These are phyloP conservation scores for Metaphire vulgaris DNA, from an alignment of 1,140 invertebrate species.

Conservation along the genomic window DNA sequence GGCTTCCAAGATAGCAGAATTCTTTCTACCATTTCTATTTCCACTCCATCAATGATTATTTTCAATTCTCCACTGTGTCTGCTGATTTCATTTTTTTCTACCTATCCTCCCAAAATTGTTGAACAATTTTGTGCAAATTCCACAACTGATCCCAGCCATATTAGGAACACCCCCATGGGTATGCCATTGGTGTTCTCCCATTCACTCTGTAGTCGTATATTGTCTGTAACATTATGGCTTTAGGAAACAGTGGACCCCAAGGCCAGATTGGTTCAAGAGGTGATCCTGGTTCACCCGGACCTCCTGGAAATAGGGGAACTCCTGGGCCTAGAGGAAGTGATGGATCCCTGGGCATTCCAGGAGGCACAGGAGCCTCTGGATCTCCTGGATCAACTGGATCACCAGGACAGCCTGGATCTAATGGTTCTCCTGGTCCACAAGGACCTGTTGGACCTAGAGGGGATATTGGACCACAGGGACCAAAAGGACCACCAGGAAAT, in stretches of 20 bases:
- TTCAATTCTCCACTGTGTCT: too few species aligned
- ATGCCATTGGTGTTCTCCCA: too few species aligned
- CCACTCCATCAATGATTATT: too few species aligned
- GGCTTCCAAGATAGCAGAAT: too few species aligned
- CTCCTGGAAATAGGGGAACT: not conserved
- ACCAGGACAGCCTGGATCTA: constrained; percentile 1
- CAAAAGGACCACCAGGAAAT: constrained; percentile 18
- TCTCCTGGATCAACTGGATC: not conserved
- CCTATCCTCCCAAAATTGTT: too few species aligned
- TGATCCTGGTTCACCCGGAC: not conserved
- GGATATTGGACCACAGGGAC: constrained; percentile 5
- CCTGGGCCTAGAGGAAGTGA: not conserved
- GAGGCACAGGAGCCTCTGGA: not conserved
- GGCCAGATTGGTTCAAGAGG: not conserved
- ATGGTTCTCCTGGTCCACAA: constrained; percentile 4
- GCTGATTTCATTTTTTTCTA: too few species aligned
- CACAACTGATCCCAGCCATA: too few species aligned
- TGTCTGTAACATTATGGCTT: too few species aligned
- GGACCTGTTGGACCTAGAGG: constrained; percentile 15
- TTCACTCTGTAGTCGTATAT: too few species aligned
- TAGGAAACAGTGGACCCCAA: not conserved
- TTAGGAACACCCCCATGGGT: too few species aligned
- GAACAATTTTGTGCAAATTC: too few species aligned
- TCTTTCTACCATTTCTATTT: too few species aligned
- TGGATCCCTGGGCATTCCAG: not conserved